Evolutionary conservation across 2,113 vertebrate genomes (phyloP), one percentile per base, ranked within the genome.

Genomic region (Gobius niger): DNA sequence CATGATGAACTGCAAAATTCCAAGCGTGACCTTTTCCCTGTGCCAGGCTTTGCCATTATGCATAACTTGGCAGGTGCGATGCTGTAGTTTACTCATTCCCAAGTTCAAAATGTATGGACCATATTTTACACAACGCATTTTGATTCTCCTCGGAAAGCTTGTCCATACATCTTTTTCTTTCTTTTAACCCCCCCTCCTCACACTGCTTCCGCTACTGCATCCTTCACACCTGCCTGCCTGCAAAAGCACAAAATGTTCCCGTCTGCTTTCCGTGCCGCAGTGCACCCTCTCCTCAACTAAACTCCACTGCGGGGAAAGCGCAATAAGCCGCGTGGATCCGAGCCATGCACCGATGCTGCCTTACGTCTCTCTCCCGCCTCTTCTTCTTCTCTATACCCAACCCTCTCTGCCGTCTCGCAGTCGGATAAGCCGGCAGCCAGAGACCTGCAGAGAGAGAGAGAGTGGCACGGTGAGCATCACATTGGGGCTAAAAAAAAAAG

Each of bases 401-500:
- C 24, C 52, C 50, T 16, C n/a, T 8, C 50, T 24, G 49, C 49
- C 42, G 42, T 69, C 11, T 34, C 61, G 85, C 85, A 90, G 89
- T 82, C 87, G 85, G 91, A 93, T 88, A 87, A 87, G 84, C 84
- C 84, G 80, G 53, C 84, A 90, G 89, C 85, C 82, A 81, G 82
- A 90, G 84, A 86, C 83, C 87, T 85, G 82, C 78, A 80, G 68
- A 70, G 82, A 73, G 78, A 61, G 59, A 81, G 81, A 82, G 82
- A 86, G 86, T 72, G 80, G 76, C 78, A 15, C 76, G 78, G 88
- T 79, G 81, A 72, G 76, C 83, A 81, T 84, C 71, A 49, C 64
- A 69, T 76, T 54, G 65, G 67, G 24, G 24, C 24, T 2, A 24
- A 24, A 24, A 24, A 24, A 34, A 34, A 24, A 34, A 62, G 44